A percentile compares a stretch with the other conserved stretches of the same genome.
These are phyloP conservation scores for Paracanthobrama guichenoti DNA, from an alignment of 2,113 vertebrate species.

Conservation along the genomic window DNA sequence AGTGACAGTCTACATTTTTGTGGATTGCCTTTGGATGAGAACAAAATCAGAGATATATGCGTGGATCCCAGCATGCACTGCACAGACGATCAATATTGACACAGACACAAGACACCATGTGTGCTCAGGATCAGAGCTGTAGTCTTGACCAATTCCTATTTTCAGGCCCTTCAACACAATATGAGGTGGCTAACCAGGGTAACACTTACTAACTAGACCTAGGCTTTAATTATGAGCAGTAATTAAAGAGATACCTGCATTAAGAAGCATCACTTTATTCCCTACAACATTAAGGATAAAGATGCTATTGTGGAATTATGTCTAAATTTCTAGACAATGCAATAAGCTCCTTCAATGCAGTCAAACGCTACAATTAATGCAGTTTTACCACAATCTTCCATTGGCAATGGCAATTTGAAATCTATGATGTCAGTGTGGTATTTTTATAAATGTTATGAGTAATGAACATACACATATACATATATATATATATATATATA, in stretches of 20 bases:
- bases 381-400: neutral
- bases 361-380: neutral
- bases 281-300: neutral
- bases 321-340: neutral
- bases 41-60: neutral
- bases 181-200: neutral
- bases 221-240: neutral
- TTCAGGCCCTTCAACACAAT: neutral
- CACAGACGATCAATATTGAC: constrained; percentile 47
- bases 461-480: neutral
- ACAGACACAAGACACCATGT: constrained; percentile 27
- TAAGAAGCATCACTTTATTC: neutral
- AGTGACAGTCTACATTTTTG: constrained; percentile 14
- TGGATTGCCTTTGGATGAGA: neutral
- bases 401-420: neutral
- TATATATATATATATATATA: constrained; percentile 33
- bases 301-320: neutral
- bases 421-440: neutral
- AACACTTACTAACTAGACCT: neutral
- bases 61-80: constrained; percentile 9
- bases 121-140: constrained; percentile 15
- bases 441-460: neutral
- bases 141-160: constrained; percentile 9
- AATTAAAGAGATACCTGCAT: neutral
- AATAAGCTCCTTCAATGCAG: neutral